phyloP scores from a whole-genome alignment of 2,888 invertebrate genomes.

The Altica lythri region DNA sequence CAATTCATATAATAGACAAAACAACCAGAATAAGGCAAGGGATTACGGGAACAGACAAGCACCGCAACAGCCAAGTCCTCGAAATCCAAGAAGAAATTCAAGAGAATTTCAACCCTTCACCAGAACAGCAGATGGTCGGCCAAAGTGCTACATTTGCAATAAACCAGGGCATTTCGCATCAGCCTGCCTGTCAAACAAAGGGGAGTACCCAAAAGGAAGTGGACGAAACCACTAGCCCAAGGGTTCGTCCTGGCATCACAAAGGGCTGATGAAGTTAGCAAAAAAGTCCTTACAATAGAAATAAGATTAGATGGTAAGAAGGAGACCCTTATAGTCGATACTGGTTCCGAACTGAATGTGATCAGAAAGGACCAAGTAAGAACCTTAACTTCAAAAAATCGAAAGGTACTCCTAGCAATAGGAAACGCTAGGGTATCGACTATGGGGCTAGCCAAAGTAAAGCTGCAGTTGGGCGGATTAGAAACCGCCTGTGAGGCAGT shows the following conservation, averaged over 20 bases:
- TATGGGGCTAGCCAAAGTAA: background rate
- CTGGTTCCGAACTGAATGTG: background rate
- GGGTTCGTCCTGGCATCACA: slow-evolving; percentile 9
- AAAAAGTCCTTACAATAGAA: background rate
- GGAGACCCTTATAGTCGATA: background rate
- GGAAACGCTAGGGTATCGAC: background rate
- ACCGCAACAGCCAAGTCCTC: background rate
- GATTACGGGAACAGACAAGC: background rate
- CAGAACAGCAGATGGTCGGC: slow-evolving; percentile 13
- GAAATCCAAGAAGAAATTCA: background rate
- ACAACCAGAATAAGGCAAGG: background rate
- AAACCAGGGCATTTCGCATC: slow-evolving; percentile 4
- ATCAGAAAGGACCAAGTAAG: background rate
- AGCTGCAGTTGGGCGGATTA: background rate
- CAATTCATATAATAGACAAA: background rate
- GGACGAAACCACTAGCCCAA: slow-evolving; percentile 1
- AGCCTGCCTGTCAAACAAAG: background rate
- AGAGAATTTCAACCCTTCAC: background rate
- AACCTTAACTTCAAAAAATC: too few relatives aligned
- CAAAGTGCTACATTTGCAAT: slow-evolving; percentile 7
- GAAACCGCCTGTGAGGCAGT: background rate
- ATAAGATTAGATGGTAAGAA: background rate
- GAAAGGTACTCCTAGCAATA: background rate
- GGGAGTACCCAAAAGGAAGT: slow-evolving; percentile 2
- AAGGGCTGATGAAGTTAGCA: background rate